Evolutionary conservation across 2,113 vertebrate genomes (phyloP).

Genomic region (Lophochroa leadbeateri): DNA sequence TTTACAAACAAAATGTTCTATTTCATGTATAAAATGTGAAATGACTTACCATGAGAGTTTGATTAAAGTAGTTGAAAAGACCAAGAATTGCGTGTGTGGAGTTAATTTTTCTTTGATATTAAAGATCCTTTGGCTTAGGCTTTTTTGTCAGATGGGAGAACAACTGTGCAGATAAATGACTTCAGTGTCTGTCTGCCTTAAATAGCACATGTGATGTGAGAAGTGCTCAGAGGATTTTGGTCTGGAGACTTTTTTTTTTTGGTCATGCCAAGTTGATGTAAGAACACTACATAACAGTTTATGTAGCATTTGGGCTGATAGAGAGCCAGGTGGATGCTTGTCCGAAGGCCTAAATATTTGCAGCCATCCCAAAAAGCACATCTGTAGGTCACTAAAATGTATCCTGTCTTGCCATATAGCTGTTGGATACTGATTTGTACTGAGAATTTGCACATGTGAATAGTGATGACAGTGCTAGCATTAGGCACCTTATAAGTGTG

Average conservation of each 20-base stretch:
- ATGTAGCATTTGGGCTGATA: neutral
- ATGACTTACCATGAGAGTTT: constrained; percentile 5
- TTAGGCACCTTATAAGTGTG: neutral
- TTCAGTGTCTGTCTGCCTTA: neutral
- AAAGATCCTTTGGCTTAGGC: neutral
- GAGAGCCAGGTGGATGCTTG: neutral
- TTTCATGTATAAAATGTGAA: constrained; percentile 3
- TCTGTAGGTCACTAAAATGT: neutral
- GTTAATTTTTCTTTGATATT: constrained; percentile 34
- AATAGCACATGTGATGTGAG: neutral
- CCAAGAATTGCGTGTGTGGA: neutral
- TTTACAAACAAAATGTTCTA: constrained; percentile 40
- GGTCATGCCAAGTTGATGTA: neutral
- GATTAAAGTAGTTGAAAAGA: constrained; percentile 33
- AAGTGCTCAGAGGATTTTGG: neutral
- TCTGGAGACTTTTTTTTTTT: neutral
- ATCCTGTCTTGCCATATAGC: neutral
- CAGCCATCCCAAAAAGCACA: neutral
- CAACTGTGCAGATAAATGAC: constrained; percentile 11
- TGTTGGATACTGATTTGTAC: neutral
- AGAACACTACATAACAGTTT: neutral
- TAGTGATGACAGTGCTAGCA: constrained; percentile 5
- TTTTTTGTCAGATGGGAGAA: constrained; percentile 20
- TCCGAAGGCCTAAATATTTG: neutral
- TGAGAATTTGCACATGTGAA: neutral